Percentiles rank a stretch among this genome's conserved stretches.
These are phyloP conservation scores for Haemorhous mexicanus DNA, from an alignment of 2,113 vertebrate species.

Conservation along the genomic window DNA sequence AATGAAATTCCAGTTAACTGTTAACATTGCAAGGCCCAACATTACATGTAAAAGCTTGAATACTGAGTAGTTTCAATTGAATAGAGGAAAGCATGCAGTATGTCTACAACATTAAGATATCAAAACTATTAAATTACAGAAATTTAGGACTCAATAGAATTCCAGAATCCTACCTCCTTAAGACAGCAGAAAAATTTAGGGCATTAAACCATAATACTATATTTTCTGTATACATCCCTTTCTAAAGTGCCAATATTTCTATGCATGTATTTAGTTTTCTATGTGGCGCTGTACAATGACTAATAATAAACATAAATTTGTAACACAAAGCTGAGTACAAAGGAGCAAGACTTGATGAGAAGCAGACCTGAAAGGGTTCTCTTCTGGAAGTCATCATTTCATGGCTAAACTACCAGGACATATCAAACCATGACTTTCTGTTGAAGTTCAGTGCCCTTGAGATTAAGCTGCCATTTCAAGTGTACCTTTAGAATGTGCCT, in stretches of 20 bases:
- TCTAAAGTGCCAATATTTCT: not conserved
- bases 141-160: not conserved
- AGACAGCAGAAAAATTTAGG: not conserved
- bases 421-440: not conserved
- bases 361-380: not conserved
- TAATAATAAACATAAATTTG: not conserved
- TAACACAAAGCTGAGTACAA: not conserved
- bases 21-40: not conserved
- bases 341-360: not conserved
- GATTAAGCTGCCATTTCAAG: slow-evolving; percentile 37
- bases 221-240: not conserved
- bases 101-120: not conserved
- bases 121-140: not conserved
- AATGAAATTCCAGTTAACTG: not conserved
- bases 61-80: not conserved
- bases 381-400: not conserved
- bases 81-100: not conserved
- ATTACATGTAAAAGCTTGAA: not conserved
- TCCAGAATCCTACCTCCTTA: not conserved
- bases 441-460: slow-evolving; percentile 8
- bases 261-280: not conserved
- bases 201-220: not conserved
- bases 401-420: slow-evolving; percentile 7
- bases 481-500: slow-evolving; percentile 18
- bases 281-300: not conserved